A percentile compares a stretch with the other conserved stretches of the same genome.
phyloP scores from a whole-genome alignment of 1,140 invertebrate species.

The Acarapis woodi region DNA sequence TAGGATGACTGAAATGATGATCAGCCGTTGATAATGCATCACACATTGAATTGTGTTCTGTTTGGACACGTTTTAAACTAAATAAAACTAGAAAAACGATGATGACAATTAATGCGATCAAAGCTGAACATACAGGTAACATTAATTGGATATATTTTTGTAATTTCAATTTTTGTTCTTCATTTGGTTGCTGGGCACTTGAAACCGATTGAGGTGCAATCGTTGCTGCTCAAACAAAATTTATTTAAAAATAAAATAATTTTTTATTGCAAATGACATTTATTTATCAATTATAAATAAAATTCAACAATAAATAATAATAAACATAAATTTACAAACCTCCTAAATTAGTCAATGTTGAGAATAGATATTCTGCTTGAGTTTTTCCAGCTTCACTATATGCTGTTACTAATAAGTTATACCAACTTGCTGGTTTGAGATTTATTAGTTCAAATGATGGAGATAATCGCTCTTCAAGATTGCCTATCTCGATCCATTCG shows the following conservation, averaged over 20 bases:
- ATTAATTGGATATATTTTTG: conserved; percentile 1
- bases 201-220: neutral
- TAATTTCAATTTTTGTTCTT: too few species aligned
- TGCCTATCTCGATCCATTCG: conserved; percentile 14
- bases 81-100: conserved; percentile 1
- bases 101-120: neutral
- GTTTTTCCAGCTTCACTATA: conserved; percentile 24
- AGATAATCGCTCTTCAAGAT: conserved; percentile 3
- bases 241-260: too few species aligned
- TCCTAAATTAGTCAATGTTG: conserved; percentile 49
- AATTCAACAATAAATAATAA: too few species aligned
- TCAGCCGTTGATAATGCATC: too few species aligned
- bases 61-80: neutral
- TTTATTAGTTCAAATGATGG: conserved; percentile 22
- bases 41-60: too few species aligned
- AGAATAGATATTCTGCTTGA: conserved; percentile 48
- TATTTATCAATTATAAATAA: too few species aligned
- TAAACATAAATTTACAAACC: conserved; percentile 1
- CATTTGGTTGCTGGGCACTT: neutral
- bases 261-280: too few species aligned
- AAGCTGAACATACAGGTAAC: neutral
- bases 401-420: conserved; percentile 12
- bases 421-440: conserved; percentile 42
- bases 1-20: too few species aligned
- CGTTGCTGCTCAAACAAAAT: neutral